Percentiles rank a stretch among this genome's conserved stretches.
These are phyloP conservation scores for Mastigias papua DNA, from an alignment of 30 jellyfish, hydroid and myxozoan species.

Conservation along the genomic window DNA sequence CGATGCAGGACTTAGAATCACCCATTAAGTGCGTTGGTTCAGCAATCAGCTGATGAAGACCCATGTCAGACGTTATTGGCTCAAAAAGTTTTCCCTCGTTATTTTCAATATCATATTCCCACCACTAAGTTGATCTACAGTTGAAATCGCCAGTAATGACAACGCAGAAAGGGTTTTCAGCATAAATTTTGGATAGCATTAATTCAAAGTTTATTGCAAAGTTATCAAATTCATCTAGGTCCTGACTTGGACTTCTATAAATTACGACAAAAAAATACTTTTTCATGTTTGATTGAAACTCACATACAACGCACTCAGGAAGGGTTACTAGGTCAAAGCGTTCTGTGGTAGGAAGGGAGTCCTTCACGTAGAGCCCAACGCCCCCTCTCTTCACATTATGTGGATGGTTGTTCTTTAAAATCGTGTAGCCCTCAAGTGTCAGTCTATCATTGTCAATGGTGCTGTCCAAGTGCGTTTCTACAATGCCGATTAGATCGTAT, in stretches of 20 bases:
- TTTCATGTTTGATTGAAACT: slow-evolving; percentile 28
- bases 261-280: slow-evolving; percentile 28
- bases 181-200: too few species aligned
- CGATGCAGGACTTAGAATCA: slow-evolving; percentile 62
- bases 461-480: slow-evolving; percentile 71
- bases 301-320: slow-evolving; percentile 55
- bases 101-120: slow-evolving; percentile 63
- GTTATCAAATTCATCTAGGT: slow-evolving; percentile 42
- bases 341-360: slow-evolving; percentile 48
- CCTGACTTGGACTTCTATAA: slow-evolving; percentile 61
- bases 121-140: slow-evolving; percentile 65
- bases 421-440: slow-evolving; percentile 59
- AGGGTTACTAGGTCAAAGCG: slow-evolving; percentile 58
- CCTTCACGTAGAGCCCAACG: slow-evolving; percentile 67
- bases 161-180: slow-evolving; percentile 70
- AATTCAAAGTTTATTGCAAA: slow-evolving; percentile 52
- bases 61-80: slow-evolving; percentile 55
- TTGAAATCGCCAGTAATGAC: slow-evolving; percentile 70
- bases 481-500: slow-evolving; percentile 67
- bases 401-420: slow-evolving; percentile 60
- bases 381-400: slow-evolving; percentile 71
- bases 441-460: slow-evolving; percentile 65
- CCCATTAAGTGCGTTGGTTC: slow-evolving; percentile 68
- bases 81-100: slow-evolving; percentile 62
- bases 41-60: slow-evolving; percentile 55